These are phyloP conservation scores for Hemicordylus capensis DNA, from an alignment of 2,113 vertebrate genomes.

Conservation along the genomic window DNA sequence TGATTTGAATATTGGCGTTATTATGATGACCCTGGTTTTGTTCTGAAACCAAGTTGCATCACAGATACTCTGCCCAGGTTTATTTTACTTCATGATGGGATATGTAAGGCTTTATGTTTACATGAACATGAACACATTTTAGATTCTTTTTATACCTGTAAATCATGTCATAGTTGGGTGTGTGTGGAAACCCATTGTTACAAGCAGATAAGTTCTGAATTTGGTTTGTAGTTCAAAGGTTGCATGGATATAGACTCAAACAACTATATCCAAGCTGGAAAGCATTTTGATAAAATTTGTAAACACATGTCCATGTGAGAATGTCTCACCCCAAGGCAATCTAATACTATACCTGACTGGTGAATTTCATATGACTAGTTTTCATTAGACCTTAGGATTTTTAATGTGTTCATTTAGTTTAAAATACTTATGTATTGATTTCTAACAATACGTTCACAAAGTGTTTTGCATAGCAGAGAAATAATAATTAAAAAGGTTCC, in stretches of 20 bases:
- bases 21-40: conserved; percentile 24
- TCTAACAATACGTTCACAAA: too few species aligned
- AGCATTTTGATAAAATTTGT: background rate
- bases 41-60: background rate
- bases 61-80: background rate
- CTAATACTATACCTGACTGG: background rate
- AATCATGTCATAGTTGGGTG: background rate
- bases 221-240: background rate
- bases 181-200: background rate
- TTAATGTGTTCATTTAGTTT: too few species aligned
- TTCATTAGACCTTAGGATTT: background rate
- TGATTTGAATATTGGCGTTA: conserved; percentile 32
- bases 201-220: background rate
- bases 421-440: too few species aligned
- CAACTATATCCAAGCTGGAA: background rate
- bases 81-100: background rate
- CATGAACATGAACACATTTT: background rate
- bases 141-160: background rate
- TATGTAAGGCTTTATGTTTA: background rate
- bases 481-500: too few species aligned
- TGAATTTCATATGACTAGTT: background rate
- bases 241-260: background rate
- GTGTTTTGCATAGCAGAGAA: too few species aligned
- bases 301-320: background rate
- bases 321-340: background rate